Evolutionary conservation across 2,888 invertebrate species (phyloP).

Genomic region (Fragum sueziense): DNA sequence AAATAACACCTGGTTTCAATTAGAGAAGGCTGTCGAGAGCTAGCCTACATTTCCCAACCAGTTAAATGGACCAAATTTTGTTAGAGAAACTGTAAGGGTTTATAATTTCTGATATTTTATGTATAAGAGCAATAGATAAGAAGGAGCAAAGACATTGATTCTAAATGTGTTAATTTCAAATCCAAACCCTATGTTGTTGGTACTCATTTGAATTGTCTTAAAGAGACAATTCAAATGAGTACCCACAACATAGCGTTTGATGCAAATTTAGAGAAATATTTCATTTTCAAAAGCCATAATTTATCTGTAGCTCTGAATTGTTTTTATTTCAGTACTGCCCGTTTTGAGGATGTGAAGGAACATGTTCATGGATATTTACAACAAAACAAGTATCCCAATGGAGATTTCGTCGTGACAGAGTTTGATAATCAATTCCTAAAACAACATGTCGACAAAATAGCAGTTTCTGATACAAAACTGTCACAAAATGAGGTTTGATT

Average conservation of each 20-base stretch:
- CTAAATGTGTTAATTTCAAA: background rate
- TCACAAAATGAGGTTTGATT: slow-evolving; percentile 53
- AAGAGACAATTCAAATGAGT: background rate
- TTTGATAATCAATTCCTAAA: slow-evolving; percentile 74
- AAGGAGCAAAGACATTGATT: background rate
- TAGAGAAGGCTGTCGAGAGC: too few relatives aligned
- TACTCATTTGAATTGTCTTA: too few relatives aligned
- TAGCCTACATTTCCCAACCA: too few relatives aligned
- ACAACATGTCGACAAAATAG: slow-evolving; percentile 75
- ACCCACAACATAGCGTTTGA: background rate
- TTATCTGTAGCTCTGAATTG: background rate
- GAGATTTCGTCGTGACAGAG: slow-evolving; percentile 70
- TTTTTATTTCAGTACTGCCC: slow-evolving; percentile 69
- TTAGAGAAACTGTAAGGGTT: too few relatives aligned
- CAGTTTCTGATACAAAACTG: slow-evolving; percentile 71
- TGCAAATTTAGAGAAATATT: background rate
- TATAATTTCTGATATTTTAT: background rate
- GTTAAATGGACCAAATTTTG: too few relatives aligned
- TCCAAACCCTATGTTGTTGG: too few relatives aligned
- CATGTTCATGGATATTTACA: slow-evolving; percentile 67
- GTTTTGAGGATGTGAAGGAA: slow-evolving; percentile 66
- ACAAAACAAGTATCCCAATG: slow-evolving; percentile 63
- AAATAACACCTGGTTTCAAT: too few relatives aligned
- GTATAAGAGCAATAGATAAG: background rate
- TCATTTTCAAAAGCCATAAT: background rate